phyloP scores from a whole-genome alignment of 2,888 invertebrate genomes.

The Aethes cnicana region DNA sequence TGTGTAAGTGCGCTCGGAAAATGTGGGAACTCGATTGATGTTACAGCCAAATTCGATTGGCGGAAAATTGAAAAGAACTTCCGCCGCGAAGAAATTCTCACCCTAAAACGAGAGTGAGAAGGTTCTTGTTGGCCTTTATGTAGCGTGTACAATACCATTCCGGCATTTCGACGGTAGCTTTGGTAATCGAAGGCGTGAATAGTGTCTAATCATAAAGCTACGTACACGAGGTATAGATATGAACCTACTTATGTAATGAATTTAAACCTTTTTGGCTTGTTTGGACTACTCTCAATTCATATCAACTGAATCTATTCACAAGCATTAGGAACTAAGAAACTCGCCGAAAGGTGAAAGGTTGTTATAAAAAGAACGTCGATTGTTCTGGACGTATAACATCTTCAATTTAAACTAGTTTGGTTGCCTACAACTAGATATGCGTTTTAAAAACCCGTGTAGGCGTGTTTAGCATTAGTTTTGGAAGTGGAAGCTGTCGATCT shows the following conservation, averaged over 20 bases:
- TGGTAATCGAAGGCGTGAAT: slow-evolving; percentile 77
- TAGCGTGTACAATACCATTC: slow-evolving; percentile 45
- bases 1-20: slow-evolving; percentile 82
- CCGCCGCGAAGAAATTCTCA: slow-evolving; percentile 44
- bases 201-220: slow-evolving; percentile 63
- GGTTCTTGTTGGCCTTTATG: slow-evolving; percentile 42
- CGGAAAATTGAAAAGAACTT: slow-evolving; percentile 79
- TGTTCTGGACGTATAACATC: neutral
- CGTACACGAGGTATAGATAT: no score
- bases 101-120: slow-evolving; percentile 44
- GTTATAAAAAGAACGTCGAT: neutral
- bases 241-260: no score
- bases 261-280: neutral
- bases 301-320: neutral
- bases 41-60: slow-evolving; percentile 80
- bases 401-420: slow-evolving; percentile 1
- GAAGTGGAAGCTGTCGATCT: slow-evolving; percentile 29
- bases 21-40: slow-evolving; percentile 83
- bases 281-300: neutral
- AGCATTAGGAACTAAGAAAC: neutral
- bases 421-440: no score
- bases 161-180: slow-evolving; percentile 50
- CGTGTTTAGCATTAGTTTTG: slow-evolving; percentile 20
- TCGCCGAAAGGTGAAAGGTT: neutral
- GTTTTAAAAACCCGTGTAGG: slow-evolving; percentile 20